These are phyloP conservation scores for Antheraea yamamai DNA, from an alignment of 2,888 invertebrate species.

Conservation along the genomic window DNA sequence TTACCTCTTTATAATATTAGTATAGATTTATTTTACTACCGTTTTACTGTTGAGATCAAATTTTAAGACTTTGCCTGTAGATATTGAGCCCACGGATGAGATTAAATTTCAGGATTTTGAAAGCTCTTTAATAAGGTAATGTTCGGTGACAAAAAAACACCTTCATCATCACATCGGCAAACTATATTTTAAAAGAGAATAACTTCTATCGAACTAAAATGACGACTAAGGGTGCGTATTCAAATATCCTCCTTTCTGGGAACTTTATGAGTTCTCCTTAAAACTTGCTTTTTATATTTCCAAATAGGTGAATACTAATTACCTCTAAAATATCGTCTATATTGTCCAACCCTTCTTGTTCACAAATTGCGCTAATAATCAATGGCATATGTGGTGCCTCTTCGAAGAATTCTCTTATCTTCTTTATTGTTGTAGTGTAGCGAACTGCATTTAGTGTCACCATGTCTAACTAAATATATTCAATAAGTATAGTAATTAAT, in stretches of 20 bases:
- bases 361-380: slow-evolving; percentile 52
- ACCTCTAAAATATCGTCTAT: slow-evolving; percentile 56
- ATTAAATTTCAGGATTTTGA: not conserved
- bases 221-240: not conserved
- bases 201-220: no score
- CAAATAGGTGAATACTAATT: not conserved
- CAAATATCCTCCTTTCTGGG: not conserved
- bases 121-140: not conserved
- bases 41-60: not conserved
- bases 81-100: not conserved
- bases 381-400: slow-evolving; percentile 36
- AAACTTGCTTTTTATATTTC: not conserved
- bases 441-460: slow-evolving; percentile 49
- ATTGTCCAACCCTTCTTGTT: slow-evolving; percentile 55
- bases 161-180: not conserved
- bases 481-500: not conserved
- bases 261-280: not conserved
- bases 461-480: slow-evolving; percentile 46
- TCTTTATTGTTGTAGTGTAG: slow-evolving; percentile 34
- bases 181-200: not conserved
- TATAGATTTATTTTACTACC: not conserved
- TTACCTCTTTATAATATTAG: no score
- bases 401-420: slow-evolving; percentile 40
- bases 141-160: not conserved
- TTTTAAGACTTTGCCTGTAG: not conserved